Evolutionary conservation across 2,113 vertebrate species (phyloP), one percentile per base, ranked within the genome.

Genomic region (Psettodes erumei): DNA sequence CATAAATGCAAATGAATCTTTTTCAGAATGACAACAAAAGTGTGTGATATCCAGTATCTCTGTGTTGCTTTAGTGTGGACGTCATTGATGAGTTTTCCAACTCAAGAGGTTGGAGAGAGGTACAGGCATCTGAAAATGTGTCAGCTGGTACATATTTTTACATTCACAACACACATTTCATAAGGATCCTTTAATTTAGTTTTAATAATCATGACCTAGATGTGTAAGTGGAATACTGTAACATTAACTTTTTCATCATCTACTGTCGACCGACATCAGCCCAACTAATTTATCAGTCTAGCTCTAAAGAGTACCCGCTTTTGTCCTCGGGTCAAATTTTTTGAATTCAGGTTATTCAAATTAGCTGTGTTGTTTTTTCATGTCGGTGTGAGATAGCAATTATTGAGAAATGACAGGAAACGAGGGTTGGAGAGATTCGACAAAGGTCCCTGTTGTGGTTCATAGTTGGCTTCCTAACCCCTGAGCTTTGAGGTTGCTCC

Each of bases 1-100:
- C 74, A 61, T 73, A 81, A 71, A 81, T 87, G 77, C 59, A 85
- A 88, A 86, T 83, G 1, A 60, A 66, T 33, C 5, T 12, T 28
- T 59, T n/a, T n/a, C 58, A n/a, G 15, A 33, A 51, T 15, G 60
- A 40, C 32, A 66, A 21, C 10, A 45, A 8, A 67, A 82, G 65
- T 9, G n/a, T n/a, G n/a, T n/a, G n/a, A n/a, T n/a, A n/a, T n/a
- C n/a, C n/a, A n/a, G n/a, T n/a, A n/a, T n/a, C n/a, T n/a, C n/a
- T n/a, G n/a, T 40, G 21, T 43, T 45, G 28, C 35, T 45, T 69
- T 38, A n/a, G 42, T 8, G 5, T 55, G 32, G 4, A 79, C 66
- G 45, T 35, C 6, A 42, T 37, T 3, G 30, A 43, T 40, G 6
- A 8, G n/a, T 53, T 9, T 2, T 42, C 12, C 21, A 25, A 48